Percentiles rank a stretch among this genome's conserved stretches.
Evolutionary conservation across 2,888 invertebrate species (phyloP).

Genomic region (Orchesellides sinensis): DNA sequence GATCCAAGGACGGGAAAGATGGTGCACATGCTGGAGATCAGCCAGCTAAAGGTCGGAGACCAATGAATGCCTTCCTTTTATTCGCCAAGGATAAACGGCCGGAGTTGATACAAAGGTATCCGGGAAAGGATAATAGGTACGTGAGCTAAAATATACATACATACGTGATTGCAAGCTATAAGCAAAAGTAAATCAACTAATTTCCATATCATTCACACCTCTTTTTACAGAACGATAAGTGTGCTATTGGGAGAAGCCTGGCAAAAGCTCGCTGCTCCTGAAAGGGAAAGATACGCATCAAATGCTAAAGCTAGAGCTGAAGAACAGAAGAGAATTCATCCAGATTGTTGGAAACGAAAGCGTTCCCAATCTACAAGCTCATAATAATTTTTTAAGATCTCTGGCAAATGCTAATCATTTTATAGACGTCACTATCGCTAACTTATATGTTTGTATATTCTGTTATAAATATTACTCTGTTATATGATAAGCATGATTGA

Average conservation of each 20-base stretch:
- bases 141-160: not conserved
- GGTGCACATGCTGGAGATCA: slow-evolving; percentile 53
- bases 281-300: slow-evolving; percentile 77
- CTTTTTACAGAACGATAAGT: slow-evolving; percentile 78
- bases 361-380: slow-evolving; percentile 76
- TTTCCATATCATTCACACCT: too few species aligned
- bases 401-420: slow-evolving; percentile 61
- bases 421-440: slow-evolving; percentile 49
- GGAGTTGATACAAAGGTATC: slow-evolving; percentile 78
- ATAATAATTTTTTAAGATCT: slow-evolving; percentile 66
- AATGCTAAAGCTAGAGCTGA: slow-evolving; percentile 78
- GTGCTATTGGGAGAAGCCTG: slow-evolving; percentile 79
- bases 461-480: too few species aligned
- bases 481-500: too few species aligned
- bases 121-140: slow-evolving; percentile 80
- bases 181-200: too few species aligned
- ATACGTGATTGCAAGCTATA: too few species aligned
- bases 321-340: slow-evolving; percentile 78
- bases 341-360: slow-evolving; percentile 80
- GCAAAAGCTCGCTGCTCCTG: slow-evolving; percentile 77
- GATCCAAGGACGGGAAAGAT: slow-evolving; percentile 60
- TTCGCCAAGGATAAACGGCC: slow-evolving; percentile 79
- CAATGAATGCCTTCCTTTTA: slow-evolving; percentile 80
- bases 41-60: slow-evolving; percentile 75
- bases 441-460: slow-evolving; percentile 32